phyloP scores from a whole-genome alignment of 2,113 vertebrate genomes.

The Scolopax mira region DNA sequence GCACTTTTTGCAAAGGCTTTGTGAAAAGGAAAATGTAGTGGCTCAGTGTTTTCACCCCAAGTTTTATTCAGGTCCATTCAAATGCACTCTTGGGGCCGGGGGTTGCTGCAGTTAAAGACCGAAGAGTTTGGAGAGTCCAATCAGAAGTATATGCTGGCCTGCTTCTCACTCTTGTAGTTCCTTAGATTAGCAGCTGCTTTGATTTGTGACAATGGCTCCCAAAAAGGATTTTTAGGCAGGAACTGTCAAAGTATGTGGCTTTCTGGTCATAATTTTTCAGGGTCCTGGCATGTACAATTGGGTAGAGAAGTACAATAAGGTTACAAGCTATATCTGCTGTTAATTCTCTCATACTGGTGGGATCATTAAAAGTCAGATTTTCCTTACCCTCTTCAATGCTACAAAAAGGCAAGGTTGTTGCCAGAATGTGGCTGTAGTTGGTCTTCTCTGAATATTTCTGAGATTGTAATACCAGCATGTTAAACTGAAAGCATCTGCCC shows the following conservation, averaged over 20 bases:
- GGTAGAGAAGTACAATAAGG: neutral
- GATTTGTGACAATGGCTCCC: neutral
- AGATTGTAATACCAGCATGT: neutral
- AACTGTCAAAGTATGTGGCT: neutral
- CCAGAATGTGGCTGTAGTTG: neutral
- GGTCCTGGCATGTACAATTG: neutral
- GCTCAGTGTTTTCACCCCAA: neutral
- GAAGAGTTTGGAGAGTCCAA: neutral
- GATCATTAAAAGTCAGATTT: neutral
- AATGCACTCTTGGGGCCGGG: neutral
- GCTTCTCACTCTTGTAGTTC: neutral
- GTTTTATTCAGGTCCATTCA: neutral
- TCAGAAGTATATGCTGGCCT: neutral
- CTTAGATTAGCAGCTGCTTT: neutral
- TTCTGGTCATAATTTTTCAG: neutral
- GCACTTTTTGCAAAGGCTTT: neutral
- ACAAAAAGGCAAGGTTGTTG: neutral
- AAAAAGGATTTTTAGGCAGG: neutral
- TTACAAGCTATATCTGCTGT: neutral
- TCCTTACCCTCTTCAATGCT: neutral
- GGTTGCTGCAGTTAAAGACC: neutral
- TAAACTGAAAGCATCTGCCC: neutral
- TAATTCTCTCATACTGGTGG: neutral
- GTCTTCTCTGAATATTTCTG: neutral
- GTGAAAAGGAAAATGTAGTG: neutral